Base-by-base conservation (phyloP, 2,888 invertebrate species). In the Monoplex corrugatus region DNA sequence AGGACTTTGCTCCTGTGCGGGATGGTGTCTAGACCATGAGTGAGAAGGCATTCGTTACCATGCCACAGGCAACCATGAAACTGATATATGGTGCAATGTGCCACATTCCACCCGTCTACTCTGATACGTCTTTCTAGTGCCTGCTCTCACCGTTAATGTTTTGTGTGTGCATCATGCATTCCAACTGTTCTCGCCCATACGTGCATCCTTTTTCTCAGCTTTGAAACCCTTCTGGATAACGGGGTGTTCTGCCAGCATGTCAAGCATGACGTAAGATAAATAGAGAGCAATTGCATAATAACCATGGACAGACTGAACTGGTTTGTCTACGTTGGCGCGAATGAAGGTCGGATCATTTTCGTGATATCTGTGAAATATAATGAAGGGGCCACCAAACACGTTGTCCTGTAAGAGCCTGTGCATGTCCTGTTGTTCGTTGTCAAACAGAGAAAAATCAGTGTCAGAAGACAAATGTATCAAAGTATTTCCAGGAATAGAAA, bases 51-150 rank as follows among this genome's bases (percentile, higher is more conserved):
- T n/a, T 19, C 43, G 72, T 72, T 43, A 28, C 68, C 72, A 83
- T 83, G 87, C 35, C 23, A 88, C 63, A 82, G 83, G 83, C 78
- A 88, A 19, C 86, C 86, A 43, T 63, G 86, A 63, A 78, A 78
- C 32, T 78, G 78, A 40, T 78, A 78, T 8, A 78, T 3, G 6
- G 78, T 78, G 40, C 10, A n/a, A n/a, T n/a, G 6, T 38, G 16
- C 8, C 2, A 23, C 19, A 19, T 40, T 16, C 40, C 78, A 78
- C 23, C 78, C 13, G 19, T 40, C 78, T 40, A 38, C 78, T 2
- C 78, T 3, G 23, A 78, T 78, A 3, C 23, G 38, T 38, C 40
- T 38, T 6, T 23, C 19, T 78, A 40, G 40, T 19, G 40, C 40
- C 40, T 78, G 78, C 40, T 38, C 23, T 78, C 40, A 23, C 38